Evolutionary conservation across 2,113 vertebrate species (phyloP).

Genomic region (Limanda limanda): DNA sequence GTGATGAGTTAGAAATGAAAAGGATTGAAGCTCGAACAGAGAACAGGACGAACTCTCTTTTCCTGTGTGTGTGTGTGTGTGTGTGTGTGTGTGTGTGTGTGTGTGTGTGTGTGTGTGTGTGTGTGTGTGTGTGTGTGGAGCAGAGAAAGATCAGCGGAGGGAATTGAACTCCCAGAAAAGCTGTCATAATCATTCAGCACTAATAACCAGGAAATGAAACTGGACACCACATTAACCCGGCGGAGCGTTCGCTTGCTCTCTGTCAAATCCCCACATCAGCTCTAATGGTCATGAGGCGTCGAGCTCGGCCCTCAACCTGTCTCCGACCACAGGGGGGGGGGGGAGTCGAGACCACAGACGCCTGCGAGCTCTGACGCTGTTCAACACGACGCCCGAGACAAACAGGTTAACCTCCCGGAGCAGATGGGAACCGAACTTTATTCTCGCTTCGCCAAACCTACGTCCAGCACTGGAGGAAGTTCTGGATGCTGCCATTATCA

Average conservation of each 20-base stretch:
- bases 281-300: constrained; percentile 15
- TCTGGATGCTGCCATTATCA: no score
- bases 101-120: neutral
- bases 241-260: constrained; percentile 37
- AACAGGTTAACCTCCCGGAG: neutral
- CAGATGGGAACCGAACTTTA: no score
- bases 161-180: constrained; percentile 52
- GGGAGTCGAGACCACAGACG: neutral
- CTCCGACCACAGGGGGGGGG: neutral
- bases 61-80: neutral
- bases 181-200: constrained; percentile 52
- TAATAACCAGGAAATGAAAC: constrained; percentile 66
- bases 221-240: constrained; percentile 57
- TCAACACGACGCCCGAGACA: neutral
- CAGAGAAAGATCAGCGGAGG: constrained; percentile 7
- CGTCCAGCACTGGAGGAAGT: no score
- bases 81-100: neutral
- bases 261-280: constrained; percentile 57
- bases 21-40: no score
- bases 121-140: neutral
- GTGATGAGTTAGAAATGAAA: no score
- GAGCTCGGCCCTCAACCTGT: constrained; percentile 13
- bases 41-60: neutral
- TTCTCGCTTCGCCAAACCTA: no score
- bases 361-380: neutral